Percentiles rank a stretch among this genome's conserved stretches.
Conservation (phyloP, 1,140 invertebrate genomes). For the Drosophila prosaltans region DNA sequence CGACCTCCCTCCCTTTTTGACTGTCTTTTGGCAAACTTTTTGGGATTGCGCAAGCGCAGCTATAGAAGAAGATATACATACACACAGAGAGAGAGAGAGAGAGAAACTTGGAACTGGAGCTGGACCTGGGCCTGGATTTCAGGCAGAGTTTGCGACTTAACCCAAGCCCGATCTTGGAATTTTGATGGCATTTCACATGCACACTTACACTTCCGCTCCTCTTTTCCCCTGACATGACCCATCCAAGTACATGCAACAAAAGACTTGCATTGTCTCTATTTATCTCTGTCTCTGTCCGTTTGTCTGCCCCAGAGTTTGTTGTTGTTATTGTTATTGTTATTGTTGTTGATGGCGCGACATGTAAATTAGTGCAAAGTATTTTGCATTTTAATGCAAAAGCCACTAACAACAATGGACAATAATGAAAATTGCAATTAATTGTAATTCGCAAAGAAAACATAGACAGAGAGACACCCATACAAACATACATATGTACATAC, state of each 20-base stretch:
- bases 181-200: constrained; percentile 74
- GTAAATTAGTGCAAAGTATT: constrained; percentile 70
- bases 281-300: constrained; percentile 8
- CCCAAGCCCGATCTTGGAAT: constrained; percentile 44
- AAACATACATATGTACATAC: no score
- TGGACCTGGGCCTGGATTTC: neutral
- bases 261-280: constrained; percentile 54
- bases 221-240: neutral
- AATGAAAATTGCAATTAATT: constrained; percentile 66
- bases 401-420: constrained; percentile 30
- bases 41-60: constrained; percentile 68
- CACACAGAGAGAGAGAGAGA: neutral
- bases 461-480: constrained; percentile 21
- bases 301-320: no score
- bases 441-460: constrained; percentile 60
- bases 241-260: constrained; percentile 44
- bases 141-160: constrained; percentile 14
- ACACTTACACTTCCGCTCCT: constrained; percentile 51
- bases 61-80: constrained; percentile 19
- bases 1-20: neutral
- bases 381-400: constrained; percentile 69
- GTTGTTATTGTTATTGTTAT: neutral
- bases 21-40: constrained; percentile 61
- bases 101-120: neutral
- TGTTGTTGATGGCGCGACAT: constrained; percentile 57